Conservation (phyloP, 2,888 invertebrate genomes). For the Andrena camellia region DNA sequence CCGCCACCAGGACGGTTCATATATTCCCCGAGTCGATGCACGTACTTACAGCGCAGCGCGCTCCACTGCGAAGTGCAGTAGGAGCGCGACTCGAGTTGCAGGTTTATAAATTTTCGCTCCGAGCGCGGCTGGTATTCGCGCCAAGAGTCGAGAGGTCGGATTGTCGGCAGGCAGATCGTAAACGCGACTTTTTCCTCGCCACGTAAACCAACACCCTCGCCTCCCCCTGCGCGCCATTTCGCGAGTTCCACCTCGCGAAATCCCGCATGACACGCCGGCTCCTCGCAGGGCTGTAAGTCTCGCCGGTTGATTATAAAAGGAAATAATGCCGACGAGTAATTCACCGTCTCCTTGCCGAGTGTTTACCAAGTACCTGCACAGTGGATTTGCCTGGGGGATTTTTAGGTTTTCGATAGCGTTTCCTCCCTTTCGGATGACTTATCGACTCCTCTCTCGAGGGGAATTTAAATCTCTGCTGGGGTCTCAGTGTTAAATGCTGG, state of each 20-base stretch:
- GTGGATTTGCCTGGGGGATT: not conserved
- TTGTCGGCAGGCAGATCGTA: not conserved
- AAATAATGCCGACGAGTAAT: constrained; percentile 3
- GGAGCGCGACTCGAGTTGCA: constrained; percentile 22
- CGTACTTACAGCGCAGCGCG: not conserved
- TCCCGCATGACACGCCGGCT: not conserved
- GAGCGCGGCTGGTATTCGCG: not conserved
- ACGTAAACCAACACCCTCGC: constrained; percentile 4
- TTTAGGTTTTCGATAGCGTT: not conserved
- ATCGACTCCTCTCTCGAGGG: not conserved
- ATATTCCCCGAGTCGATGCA: constrained; percentile 12
- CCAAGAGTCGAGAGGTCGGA: constrained; percentile 29
- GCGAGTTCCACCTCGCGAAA: not conserved
- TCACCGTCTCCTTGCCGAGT: constrained; percentile 3
- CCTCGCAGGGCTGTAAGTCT: not conserved
- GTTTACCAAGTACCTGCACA: not conserved
- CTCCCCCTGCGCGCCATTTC: not conserved
- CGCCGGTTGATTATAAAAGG: constrained; percentile 1
- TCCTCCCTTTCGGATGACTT: not conserved
- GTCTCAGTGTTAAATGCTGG: not conserved
- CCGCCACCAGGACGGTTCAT: constrained; percentile 12
- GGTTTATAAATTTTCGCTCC: constrained; percentile 38
- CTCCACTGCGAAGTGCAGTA: constrained; percentile 11
- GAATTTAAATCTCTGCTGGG: constrained; percentile 4
- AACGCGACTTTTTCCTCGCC: not conserved